These are phyloP conservation scores for Pemphredon lugubris DNA, from an alignment of 2,888 invertebrate species.

Conservation along the genomic window DNA sequence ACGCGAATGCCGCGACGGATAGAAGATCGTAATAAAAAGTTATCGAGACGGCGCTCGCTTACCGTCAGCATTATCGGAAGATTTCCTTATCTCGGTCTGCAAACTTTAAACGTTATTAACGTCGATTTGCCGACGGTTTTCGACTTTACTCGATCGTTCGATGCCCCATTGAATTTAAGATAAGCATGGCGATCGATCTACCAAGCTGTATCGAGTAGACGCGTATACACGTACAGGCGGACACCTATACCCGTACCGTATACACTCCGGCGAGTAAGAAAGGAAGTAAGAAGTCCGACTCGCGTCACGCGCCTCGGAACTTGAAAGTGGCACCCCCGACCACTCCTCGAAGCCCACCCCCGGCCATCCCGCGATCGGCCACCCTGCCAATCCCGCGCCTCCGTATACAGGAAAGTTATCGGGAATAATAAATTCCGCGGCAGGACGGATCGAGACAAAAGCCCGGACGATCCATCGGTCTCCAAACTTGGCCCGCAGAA, in stretches of 20 bases:
- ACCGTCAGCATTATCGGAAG: conserved; percentile 27
- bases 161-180: conserved; percentile 62
- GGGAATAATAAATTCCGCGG: conserved; percentile 72
- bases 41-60: conserved; percentile 11
- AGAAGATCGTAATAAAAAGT: conserved; percentile 21
- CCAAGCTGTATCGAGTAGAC: conserved; percentile 4
- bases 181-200: conserved; percentile 55
- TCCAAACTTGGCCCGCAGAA: conserved; percentile 56
- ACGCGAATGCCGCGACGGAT: not conserved
- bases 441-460: conserved; percentile 59
- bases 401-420: conserved; percentile 66
- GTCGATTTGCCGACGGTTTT: conserved; percentile 49
- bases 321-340: conserved; percentile 29
- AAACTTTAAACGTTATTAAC: conserved; percentile 55
- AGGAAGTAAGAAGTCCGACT: conserved; percentile 40
- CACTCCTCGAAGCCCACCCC: conserved; percentile 18
- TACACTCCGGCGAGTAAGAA: conserved; percentile 16
- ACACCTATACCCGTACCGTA: not conserved
- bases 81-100: conserved; percentile 39
- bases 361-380: conserved; percentile 18
- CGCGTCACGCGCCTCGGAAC: conserved; percentile 44
- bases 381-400: conserved; percentile 25
- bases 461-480: conserved; percentile 66
- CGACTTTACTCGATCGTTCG: conserved; percentile 53
- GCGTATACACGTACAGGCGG: not conserved